Percentiles rank a stretch among this genome's conserved stretches.
Evolutionary conservation across 92 coral and sea anemone species (phyloP).

Genomic region (Siderastrea siderea): DNA sequence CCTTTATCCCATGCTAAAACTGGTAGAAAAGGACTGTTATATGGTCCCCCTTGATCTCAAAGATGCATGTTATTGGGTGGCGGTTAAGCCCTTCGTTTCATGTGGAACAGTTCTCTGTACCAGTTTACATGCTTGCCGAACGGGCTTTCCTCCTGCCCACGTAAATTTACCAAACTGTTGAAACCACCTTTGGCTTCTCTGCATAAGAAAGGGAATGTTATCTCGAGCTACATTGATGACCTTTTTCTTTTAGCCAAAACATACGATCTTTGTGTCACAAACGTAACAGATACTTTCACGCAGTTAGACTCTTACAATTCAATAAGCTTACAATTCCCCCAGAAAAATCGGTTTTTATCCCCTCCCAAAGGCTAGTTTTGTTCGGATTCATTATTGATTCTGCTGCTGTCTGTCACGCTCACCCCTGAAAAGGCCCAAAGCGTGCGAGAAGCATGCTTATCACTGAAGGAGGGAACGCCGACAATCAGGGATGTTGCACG

Average conservation of each 20-base stretch:
- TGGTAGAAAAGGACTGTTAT: slow-evolving; percentile 32
- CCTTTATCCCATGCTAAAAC: slow-evolving; percentile 5
- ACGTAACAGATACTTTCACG: slow-evolving; percentile 41
- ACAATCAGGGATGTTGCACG: background rate
- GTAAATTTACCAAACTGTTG: slow-evolving; percentile 50
- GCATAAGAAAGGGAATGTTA: slow-evolving; percentile 43
- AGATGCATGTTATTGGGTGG: slow-evolving; percentile 9
- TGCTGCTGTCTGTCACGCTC: background rate
- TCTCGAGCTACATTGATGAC: slow-evolving; percentile 54
- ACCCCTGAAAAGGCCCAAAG: background rate
- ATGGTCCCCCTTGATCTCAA: slow-evolving; percentile 42
- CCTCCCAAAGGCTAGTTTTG: background rate
- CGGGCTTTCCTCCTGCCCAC: slow-evolving; percentile 49
- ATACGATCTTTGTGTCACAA: slow-evolving; percentile 34
- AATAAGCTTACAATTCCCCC: too few species aligned
- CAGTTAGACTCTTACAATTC: background rate
- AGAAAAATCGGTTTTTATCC: too few species aligned
- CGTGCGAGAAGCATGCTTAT: background rate
- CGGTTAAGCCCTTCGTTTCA: slow-evolving; percentile 7
- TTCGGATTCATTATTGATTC: slow-evolving; percentile 22
- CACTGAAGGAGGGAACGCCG: background rate
- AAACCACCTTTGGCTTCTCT: slow-evolving; percentile 37
- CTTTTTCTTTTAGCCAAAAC: slow-evolving; percentile 23
- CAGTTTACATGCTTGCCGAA: slow-evolving; percentile 54
- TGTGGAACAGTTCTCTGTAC: slow-evolving; percentile 26